Evolutionary conservation across 2,797 vertebrate species (phyloP).

Genomic region (Remorina albescens): DNA sequence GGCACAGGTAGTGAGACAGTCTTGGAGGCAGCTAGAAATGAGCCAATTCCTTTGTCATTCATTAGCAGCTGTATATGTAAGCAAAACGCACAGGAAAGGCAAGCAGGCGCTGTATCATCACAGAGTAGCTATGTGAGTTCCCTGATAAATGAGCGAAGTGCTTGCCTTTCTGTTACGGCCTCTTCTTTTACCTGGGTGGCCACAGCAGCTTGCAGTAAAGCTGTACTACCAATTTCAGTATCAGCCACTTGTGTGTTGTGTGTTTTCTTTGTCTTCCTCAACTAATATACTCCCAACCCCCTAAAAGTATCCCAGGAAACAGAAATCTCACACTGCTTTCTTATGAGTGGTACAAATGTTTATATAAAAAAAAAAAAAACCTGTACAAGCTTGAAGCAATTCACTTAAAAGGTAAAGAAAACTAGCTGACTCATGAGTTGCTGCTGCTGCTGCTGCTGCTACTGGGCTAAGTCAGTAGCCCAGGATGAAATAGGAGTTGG

Average conservation of each 20-base stretch:
- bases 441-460: no score
- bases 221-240: neutral
- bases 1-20: conserved; percentile 9
- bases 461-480: no score
- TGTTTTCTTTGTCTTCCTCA: conserved; percentile 29
- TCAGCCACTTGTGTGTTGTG: conserved; percentile 2
- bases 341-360: conserved; percentile 52
- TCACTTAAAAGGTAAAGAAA: conserved; percentile 27
- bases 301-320: conserved; percentile 37
- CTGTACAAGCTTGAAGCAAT: conserved; percentile 19
- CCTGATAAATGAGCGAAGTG: conserved; percentile 29
- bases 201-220: conserved; percentile 3
- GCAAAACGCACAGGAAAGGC: conserved; percentile 29
- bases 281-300: conserved; percentile 20
- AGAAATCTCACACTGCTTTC: conserved; percentile 39
- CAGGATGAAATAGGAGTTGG: conserved; percentile 53
- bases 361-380: conserved; percentile 33
- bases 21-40: conserved; percentile 11
- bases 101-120: conserved; percentile 26
- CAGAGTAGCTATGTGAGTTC: conserved; percentile 8
- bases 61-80: conserved; percentile 40
- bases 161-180: conserved; percentile 10
- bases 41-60: conserved; percentile 41
- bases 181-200: conserved; percentile 25
- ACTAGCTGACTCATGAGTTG: conserved; percentile 19